Conservation (phyloP, 2,797 vertebrate species). For the Fistularia tabacaria region DNA sequence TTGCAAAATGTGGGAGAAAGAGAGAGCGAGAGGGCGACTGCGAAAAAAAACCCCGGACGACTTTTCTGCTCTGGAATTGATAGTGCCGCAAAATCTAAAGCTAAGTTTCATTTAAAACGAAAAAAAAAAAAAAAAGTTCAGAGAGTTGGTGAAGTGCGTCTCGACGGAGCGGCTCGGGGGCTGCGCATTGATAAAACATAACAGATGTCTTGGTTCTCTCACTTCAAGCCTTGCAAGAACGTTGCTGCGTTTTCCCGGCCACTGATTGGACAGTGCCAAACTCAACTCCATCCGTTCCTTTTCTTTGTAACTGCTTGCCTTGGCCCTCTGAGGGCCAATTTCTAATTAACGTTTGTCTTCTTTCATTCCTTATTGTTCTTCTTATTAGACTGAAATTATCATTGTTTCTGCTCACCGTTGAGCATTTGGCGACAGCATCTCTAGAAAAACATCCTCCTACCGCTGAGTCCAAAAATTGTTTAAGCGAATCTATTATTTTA, state of each 20-base stretch:
- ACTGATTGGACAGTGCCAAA: slow-evolving; percentile 42
- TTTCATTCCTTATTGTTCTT: slow-evolving; percentile 39
- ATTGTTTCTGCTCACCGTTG: slow-evolving; percentile 29
- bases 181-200: slow-evolving; percentile 48
- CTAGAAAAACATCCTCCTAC: slow-evolving; percentile 21
- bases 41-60: slow-evolving; percentile 9
- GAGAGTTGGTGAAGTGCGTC: slow-evolving; percentile 53
- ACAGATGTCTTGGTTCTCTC: slow-evolving; percentile 47
- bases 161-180: slow-evolving; percentile 36
- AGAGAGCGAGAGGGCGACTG: too few relatives aligned
- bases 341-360: slow-evolving; percentile 37
- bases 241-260: slow-evolving; percentile 29
- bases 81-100: slow-evolving; percentile 50
- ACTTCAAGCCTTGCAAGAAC: slow-evolving; percentile 43
- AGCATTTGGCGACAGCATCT: slow-evolving; percentile 12
- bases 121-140: slow-evolving; percentile 51
- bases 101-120: slow-evolving; percentile 30
- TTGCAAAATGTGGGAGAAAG: too few relatives aligned
- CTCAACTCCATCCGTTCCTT: slow-evolving; percentile 33
- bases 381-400: slow-evolving; percentile 53
- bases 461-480: slow-evolving; percentile 9
- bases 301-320: slow-evolving; percentile 32
- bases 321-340: slow-evolving; percentile 33
- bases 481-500: slow-evolving; percentile 19
- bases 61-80: slow-evolving; percentile 45